Conservation (phyloP, 2,113 vertebrate species). For the Megalops atlanticus region DNA sequence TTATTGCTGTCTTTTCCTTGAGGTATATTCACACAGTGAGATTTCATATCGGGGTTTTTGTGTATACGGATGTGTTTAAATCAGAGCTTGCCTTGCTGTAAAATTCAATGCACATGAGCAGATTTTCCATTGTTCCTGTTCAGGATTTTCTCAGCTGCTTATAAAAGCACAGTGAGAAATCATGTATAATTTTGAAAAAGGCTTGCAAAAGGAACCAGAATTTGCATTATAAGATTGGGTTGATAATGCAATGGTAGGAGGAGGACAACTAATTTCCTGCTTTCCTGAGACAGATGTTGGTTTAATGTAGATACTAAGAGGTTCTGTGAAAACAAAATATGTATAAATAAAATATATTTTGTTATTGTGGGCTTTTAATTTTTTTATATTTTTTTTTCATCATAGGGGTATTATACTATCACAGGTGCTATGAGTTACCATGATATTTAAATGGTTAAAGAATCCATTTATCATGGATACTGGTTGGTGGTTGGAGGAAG, state of each 20-base stretch:
- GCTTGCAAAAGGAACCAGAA: conserved; percentile 60
- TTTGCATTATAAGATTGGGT: conserved; percentile 60
- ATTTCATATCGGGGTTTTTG: conserved; percentile 30
- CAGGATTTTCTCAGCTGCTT: conserved; percentile 46
- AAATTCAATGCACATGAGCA: conserved; percentile 25
- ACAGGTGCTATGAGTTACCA: too few relatives aligned
- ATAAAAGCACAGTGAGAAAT: conserved; percentile 45
- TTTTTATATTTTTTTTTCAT: not conserved
- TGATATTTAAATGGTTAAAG: too few relatives aligned
- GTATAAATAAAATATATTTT: conserved; percentile 5
- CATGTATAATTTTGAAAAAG: conserved; percentile 45
- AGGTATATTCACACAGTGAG: conserved; percentile 14
- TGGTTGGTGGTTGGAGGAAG: too few relatives aligned
- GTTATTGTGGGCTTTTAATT: not conserved
- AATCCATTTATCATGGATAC: too few relatives aligned
- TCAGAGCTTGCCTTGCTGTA: conserved; percentile 42
- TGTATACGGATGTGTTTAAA: conserved; percentile 25
- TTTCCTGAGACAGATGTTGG: conserved; percentile 47
- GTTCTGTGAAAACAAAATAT: conserved; percentile 36
- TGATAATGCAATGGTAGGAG: conserved; percentile 69
- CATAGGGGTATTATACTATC: too few relatives aligned
- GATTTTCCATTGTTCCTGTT: conserved; percentile 30
- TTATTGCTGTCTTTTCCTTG: conserved; percentile 28
- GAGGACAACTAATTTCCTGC: conserved; percentile 66
- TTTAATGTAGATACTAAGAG: conserved; percentile 56